Percentiles rank a stretch among this genome's conserved stretches.
These are phyloP conservation scores for Oriolus oriolus DNA, from an alignment of 2,113 vertebrate genomes.

Conservation along the genomic window DNA sequence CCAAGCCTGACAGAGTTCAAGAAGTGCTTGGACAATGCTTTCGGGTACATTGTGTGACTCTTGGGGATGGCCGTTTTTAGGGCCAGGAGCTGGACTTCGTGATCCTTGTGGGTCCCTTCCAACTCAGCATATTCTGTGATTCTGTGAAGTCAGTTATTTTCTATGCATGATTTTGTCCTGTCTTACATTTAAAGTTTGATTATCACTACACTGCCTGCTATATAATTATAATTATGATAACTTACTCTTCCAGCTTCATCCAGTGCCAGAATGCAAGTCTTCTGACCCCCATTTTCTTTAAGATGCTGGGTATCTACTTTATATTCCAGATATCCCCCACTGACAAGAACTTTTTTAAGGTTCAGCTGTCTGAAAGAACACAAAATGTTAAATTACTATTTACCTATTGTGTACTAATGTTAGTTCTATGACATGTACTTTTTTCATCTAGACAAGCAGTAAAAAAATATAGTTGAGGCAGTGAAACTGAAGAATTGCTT, in stretches of 20 bases:
- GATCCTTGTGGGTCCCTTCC: background rate
- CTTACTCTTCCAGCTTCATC: conserved; percentile 93
- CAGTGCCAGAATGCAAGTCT: conserved; percentile 83
- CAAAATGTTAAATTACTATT: background rate
- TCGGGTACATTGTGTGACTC: background rate
- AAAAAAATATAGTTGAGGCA: background rate
- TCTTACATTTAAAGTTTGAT: background rate
- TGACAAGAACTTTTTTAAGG: conserved; percentile 91
- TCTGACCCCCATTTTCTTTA: conserved; percentile 85
- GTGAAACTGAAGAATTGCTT: background rate
- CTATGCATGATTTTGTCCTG: background rate
- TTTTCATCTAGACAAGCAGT: background rate
- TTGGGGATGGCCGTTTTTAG: background rate
- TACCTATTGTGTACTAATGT: background rate
- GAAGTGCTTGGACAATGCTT: background rate
- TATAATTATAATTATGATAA: background rate
- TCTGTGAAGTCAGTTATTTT: background rate
- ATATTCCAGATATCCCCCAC: conserved; percentile 88
- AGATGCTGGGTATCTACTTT: conserved; percentile 87
- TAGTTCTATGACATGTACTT: background rate
- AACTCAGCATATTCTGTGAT: background rate
- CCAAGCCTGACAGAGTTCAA: background rate
- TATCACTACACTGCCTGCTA: background rate
- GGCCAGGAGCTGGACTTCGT: background rate
- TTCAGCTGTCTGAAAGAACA: conserved; percentile 85